Percentiles rank a stretch among this genome's conserved stretches.
These are phyloP conservation scores for Parotia lawesii DNA, from an alignment of 2,113 vertebrate genomes.

Conservation along the genomic window DNA sequence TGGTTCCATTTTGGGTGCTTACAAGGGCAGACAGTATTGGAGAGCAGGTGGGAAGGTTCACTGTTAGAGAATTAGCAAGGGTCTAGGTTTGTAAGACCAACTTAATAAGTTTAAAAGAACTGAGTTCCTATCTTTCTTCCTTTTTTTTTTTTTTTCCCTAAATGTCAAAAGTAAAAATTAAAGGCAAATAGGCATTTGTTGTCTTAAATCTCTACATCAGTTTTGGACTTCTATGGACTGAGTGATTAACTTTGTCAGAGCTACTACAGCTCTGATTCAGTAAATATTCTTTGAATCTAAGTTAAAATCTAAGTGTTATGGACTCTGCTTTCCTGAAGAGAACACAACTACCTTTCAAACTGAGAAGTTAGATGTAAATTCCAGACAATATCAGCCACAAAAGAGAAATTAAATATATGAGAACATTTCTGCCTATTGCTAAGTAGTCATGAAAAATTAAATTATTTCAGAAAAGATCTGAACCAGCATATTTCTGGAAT, in stretches of 20 bases:
- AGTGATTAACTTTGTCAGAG: not conserved
- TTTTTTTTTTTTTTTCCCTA: fast-evolving
- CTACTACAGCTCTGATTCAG: not conserved
- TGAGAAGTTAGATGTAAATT: not conserved
- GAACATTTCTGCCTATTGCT: not conserved
- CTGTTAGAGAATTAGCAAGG: not conserved
- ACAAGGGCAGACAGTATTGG: not conserved
- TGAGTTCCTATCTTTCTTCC: not conserved
- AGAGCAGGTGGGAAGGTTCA: not conserved
- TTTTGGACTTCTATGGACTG: not conserved
- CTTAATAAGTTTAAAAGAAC: not conserved
- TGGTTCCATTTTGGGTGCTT: not conserved
- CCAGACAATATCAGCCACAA: not conserved
- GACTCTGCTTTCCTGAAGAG: not conserved
- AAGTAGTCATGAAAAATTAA: not conserved
- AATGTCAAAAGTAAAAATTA: not conserved
- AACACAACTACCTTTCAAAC: not conserved
- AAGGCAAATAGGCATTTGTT: not conserved
- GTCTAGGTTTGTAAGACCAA: not conserved
- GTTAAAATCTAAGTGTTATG: not conserved
- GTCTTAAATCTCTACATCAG: not conserved
- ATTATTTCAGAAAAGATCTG: not conserved
- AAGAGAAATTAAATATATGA: not conserved
- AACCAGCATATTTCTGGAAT: not conserved
- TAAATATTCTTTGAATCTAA: not conserved